A percentile compares a stretch with the other conserved stretches of the same genome.
phyloP scores from a whole-genome alignment of 92 coral and sea anemone genomes.

The Muricea muricata region DNA sequence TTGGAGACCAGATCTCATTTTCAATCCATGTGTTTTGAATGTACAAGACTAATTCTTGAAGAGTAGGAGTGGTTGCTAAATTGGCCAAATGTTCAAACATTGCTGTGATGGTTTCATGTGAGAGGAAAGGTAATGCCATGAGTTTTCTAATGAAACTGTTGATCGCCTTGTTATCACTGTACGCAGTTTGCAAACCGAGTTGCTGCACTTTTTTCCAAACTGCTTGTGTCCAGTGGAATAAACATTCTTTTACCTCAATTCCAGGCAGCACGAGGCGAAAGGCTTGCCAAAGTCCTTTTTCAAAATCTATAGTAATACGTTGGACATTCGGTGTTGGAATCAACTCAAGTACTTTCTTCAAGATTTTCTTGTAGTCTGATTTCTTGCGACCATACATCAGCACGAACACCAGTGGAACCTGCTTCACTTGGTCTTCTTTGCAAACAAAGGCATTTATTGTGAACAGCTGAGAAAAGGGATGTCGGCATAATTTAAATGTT shows the following conservation, averaged over 20 bases:
- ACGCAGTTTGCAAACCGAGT: slow-evolving; percentile 23
- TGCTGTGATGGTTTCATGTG: slow-evolving; percentile 15
- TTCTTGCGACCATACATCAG: slow-evolving; percentile 31
- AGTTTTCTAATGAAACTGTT: slow-evolving; percentile 41
- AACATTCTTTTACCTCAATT: slow-evolving; percentile 17
- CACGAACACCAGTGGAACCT: slow-evolving; percentile 7
- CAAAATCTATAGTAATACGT: slow-evolving; percentile 30
- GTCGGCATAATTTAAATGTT: slow-evolving; percentile 38
- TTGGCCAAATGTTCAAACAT: slow-evolving; percentile 11
- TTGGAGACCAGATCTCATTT: slow-evolving; percentile 35
- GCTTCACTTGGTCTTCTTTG: slow-evolving; percentile 21
- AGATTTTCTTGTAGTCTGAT: slow-evolving; percentile 27
- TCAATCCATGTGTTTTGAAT: slow-evolving; percentile 55
- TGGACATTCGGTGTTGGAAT: slow-evolving; percentile 5
- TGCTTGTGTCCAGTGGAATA: slow-evolving; percentile 55
- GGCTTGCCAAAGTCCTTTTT: slow-evolving; percentile 29
- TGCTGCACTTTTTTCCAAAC: slow-evolving; percentile 53
- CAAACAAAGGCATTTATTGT: slow-evolving; percentile 32
- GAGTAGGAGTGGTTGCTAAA: slow-evolving; percentile 38
- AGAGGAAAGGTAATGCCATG: slow-evolving; percentile 61
- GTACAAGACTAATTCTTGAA: slow-evolving; percentile 32
- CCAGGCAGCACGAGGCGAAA: slow-evolving; percentile 1
- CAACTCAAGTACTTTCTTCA: background rate
- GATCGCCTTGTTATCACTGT: slow-evolving; percentile 11
- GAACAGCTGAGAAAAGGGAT: slow-evolving; percentile 35